Base-by-base conservation (phyloP, 2,797 vertebrate genomes). In the Tapirus indicus region DNA sequence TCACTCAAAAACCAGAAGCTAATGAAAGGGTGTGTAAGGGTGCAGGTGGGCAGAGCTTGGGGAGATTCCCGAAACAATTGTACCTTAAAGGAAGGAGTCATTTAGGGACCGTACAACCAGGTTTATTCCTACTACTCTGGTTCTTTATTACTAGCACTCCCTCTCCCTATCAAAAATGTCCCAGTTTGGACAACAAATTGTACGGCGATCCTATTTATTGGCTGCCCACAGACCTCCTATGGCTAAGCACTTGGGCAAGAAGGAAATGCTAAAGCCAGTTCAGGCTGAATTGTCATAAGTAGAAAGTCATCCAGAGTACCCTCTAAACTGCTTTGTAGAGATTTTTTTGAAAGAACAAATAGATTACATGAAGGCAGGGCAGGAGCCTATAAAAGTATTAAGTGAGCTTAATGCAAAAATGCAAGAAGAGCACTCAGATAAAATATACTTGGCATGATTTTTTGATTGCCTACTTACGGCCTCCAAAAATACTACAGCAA, bases 391-490 rank as follows among this genome's bases (percentile, higher is more conserved):
- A 69, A 58, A 94, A 66, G 13, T 44, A 80, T 69, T 82, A 29
- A 80, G n/a, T 90, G 54, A 72, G 4, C 47, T 84, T 80, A 94
- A 32, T 29, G 71, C 25, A 86, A 93, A 91, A 94, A 87, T 58
- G 32, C 58, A 69, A 72, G 91, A 90, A 23, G 6, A 88, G 1
- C 14, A 62, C 7, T 56, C 3, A 7, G 80, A 25, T 89, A 82
- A 92, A 85, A 75, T 64, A 14, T 52, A 80, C 7, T 58, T 74
- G 44, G 71, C 16, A 75, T 47, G 29, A 92, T 18, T 80, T 92
- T 84, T 66, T 9, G 68, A 11, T 18, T 85, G 83, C 66, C 38
- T n/a, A 71, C 62, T 60, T 94, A n/a, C 60, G 35, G 11, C 6
- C 25, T 85, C 66, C 12, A 75, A 94, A 78, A 96, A 60, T 72